phyloP scores from a whole-genome alignment of 2,113 vertebrate species.

The Cryptotis parvus region DNA sequence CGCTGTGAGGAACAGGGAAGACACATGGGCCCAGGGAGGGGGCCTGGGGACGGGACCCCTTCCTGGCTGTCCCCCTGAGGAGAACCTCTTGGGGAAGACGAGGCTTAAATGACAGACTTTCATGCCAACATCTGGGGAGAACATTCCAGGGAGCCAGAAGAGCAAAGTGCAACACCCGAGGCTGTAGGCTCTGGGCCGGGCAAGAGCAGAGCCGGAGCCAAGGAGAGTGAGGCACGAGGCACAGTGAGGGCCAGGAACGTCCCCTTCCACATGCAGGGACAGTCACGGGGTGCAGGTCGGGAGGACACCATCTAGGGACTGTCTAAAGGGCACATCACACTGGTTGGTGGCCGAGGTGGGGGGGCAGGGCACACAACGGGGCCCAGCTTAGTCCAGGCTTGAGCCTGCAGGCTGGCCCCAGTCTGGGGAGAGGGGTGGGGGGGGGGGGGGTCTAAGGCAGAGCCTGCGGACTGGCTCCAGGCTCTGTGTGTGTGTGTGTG shows the following conservation, averaged over 20 bases:
- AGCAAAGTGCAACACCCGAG: neutral
- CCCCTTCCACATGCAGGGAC: neutral
- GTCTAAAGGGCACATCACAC: neutral
- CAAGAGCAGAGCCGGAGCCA: neutral
- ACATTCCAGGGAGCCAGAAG: conserved; percentile 17
- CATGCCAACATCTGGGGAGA: neutral
- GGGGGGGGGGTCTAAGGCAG: no score
- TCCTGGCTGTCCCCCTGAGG: neutral
- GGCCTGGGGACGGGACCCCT: neutral
- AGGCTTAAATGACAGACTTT: conserved; percentile 26
- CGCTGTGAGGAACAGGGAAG: neutral
- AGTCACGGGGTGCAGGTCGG: neutral
- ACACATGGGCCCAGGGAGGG: neutral
- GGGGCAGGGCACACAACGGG: neutral
- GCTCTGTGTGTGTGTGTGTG: no score
- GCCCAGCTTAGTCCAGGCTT: no score
- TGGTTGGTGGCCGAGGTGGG: neutral
- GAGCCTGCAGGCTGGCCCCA: no score
- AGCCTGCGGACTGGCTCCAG: no score
- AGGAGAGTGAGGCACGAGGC: neutral
- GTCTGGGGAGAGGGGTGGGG: no score
- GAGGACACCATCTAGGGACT: rapidly evolving
- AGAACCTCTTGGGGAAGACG: neutral
- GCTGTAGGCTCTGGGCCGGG: neutral
- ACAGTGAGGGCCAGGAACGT: neutral